Evolutionary conservation across 2,113 vertebrate species (phyloP).

Genomic region (Microtus ochrogaster): DNA sequence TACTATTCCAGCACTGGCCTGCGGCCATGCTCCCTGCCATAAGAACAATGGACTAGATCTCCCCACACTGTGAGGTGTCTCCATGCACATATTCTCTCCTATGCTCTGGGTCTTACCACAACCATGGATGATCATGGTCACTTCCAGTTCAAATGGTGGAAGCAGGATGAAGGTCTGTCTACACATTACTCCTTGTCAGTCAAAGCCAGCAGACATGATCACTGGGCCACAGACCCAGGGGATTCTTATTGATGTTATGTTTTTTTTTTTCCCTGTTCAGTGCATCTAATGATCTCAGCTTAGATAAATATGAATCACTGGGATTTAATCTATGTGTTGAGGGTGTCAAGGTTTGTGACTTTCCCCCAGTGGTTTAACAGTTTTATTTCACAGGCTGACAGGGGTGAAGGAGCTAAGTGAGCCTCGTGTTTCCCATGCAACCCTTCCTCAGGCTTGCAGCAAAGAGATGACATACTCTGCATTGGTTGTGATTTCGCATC

Average conservation of each 20-base stretch:
- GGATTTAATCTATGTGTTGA: not conserved
- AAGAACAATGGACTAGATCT: too few relatives aligned
- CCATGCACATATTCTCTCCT: not conserved
- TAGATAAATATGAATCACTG: not conserved
- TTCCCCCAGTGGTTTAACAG: not conserved
- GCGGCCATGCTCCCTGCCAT: not conserved
- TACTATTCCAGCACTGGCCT: not conserved
- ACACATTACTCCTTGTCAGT: not conserved
- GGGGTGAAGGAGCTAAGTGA: not conserved
- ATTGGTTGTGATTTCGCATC: not conserved
- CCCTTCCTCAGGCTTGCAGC: too few relatives aligned
- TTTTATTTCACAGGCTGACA: not conserved
- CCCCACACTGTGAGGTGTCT: not conserved
- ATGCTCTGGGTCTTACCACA: not conserved
- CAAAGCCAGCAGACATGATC: not conserved
- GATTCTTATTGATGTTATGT: not conserved
- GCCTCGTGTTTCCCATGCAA: not conserved
- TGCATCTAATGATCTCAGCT: too few relatives aligned
- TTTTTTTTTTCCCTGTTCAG: not conserved
- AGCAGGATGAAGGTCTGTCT: not conserved
- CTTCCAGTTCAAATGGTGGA: not conserved
- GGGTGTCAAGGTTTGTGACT: not conserved
- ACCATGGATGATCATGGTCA: too few relatives aligned
- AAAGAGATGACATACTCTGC: not conserved
- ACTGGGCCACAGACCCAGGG: too few relatives aligned